Evolutionary conservation across 1,140 invertebrate species (phyloP), one percentile per base, ranked within the genome.

Genomic region (Bombus consobrinus): DNA sequence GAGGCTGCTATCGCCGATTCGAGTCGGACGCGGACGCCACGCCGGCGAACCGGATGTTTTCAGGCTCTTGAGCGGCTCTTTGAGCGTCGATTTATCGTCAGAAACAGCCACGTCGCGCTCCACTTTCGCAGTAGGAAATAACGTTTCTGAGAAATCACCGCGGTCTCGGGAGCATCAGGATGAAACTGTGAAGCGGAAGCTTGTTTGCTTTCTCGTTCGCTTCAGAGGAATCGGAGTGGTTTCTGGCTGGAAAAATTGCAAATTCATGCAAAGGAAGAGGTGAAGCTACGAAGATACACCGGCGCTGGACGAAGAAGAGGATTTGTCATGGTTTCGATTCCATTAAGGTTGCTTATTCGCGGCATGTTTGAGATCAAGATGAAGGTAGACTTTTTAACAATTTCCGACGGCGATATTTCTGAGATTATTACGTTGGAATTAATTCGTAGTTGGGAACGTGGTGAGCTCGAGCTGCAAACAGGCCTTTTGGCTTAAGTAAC

Each of bases 21-120:
- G 34, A 25, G 32, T 43, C 28, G 64, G 1, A 39, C 12, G 8
- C 32, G 25, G 25, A 22, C 9, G 68, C 22, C 68, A 39, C 69
- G 12, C 6, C 32, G n/a, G 25, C 3, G 32, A 68, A 66, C 59
- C 41, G 18, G 64, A 71, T 13, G 34, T 37, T 59, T 22, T 37
- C 64, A 66, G 9, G 66, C 34, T 10, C 22, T 43, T 68, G 64
- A 34, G 47, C 41, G 62, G 2, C 13, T 53, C 66, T 81, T 81
- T 71, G 34, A 34, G 12, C 66, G 37, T 32, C 78, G 66, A 81
- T 81, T 71, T 69, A 81, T 81, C 47, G 64, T 57, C 66, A 34
- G 18, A 3, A 34, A 4, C 66, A 25, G 37, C 10, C 32, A 10
- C 25, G 6, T 9, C 41, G n/a, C 41, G 66, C 8, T 53, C 8